These are phyloP conservation scores for Cyrtonyx montezumae DNA, from an alignment of 2,113 vertebrate species.

Conservation along the genomic window DNA sequence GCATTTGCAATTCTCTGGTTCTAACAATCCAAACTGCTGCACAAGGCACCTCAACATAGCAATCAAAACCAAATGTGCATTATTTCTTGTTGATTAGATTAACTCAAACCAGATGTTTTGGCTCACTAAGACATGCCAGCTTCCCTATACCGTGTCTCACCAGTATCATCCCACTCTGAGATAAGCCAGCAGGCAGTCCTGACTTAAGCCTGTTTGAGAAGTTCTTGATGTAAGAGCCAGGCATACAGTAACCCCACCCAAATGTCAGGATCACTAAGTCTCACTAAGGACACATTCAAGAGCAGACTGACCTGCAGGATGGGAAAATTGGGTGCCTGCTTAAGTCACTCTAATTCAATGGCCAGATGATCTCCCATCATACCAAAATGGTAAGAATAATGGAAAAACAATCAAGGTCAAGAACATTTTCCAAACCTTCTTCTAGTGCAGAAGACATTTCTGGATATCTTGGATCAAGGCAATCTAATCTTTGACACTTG, in stretches of 20 bases:
- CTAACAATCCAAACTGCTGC: neutral
- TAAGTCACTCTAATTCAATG: neutral
- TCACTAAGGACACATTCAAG: neutral
- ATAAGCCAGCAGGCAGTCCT: neutral
- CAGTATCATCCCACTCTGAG: neutral
- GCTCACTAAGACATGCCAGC: neutral
- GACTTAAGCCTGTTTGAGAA: neutral
- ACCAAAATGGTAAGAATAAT: neutral
- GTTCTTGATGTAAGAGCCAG: slow-evolving; percentile 19
- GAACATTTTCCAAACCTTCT: neutral
- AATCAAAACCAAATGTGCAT: neutral
- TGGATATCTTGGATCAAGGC: neutral
- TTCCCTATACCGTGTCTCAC: neutral
- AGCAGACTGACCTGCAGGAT: neutral
- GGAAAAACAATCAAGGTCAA: neutral
- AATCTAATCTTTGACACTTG: neutral
- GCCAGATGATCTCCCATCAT: neutral
- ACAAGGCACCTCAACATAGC: neutral
- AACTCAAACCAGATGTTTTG: neutral
- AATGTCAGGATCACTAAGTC: neutral
- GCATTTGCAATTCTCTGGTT: neutral
- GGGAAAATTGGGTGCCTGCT: neutral
- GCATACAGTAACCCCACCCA: neutral
- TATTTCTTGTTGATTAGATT: neutral
- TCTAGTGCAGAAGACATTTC: neutral